Evolutionary conservation across 2,113 vertebrate genomes (phyloP).

Genomic region (Motacilla tschutschensis): DNA sequence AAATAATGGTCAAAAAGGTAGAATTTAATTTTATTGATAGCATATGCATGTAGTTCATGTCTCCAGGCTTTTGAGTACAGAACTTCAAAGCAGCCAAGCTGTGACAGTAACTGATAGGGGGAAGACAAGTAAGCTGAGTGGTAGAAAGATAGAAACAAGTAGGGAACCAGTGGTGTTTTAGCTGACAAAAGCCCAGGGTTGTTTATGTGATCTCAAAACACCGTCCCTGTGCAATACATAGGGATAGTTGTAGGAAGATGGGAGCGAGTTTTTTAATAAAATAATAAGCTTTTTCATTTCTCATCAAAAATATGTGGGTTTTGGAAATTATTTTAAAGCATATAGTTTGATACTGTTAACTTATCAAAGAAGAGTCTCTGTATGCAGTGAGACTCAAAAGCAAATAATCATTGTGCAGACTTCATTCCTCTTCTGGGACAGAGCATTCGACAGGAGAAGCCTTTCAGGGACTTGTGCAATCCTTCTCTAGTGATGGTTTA

Average conservation of each 20-base stretch:
- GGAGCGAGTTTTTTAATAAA: not conserved
- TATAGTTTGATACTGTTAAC: not conserved
- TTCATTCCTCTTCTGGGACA: not conserved
- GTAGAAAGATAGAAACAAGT: not conserved
- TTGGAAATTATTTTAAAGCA: not conserved
- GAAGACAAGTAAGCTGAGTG: not conserved
- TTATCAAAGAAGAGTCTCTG: not conserved
- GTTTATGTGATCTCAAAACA: not conserved
- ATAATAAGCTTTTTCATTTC: not conserved
- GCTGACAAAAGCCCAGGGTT: not conserved
- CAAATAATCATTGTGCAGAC: not conserved
- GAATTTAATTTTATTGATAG: not conserved
- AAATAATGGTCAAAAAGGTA: not conserved
- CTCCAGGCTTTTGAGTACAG: not conserved
- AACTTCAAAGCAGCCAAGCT: not conserved
- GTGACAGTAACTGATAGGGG: not conserved
- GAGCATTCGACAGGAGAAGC: not conserved
- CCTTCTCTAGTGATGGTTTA: constrained; percentile 4
- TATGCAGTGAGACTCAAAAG: not conserved
- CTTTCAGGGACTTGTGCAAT: not conserved
- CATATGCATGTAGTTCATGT: not conserved
- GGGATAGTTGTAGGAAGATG: not conserved
- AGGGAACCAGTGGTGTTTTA: not conserved
- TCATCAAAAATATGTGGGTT: not conserved
- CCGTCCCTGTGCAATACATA: fast-evolving